These are phyloP conservation scores for Parauchenoglanis punctatus DNA, from an alignment of 2,797 vertebrate species.

Conservation along the genomic window DNA sequence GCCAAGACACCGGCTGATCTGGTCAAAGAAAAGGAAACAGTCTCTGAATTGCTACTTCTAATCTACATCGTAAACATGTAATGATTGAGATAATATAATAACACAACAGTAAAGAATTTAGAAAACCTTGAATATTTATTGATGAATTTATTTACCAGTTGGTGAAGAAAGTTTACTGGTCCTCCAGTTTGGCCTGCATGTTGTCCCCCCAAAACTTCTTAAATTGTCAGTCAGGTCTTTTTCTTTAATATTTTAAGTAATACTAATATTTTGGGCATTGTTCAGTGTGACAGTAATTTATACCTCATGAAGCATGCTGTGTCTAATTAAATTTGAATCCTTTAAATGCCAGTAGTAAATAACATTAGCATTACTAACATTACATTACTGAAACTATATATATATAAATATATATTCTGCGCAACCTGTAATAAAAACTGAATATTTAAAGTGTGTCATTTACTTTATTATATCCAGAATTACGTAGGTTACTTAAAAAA, in stretches of 20 bases:
- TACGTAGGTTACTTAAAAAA: too few species aligned
- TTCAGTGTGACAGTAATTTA: conserved; percentile 1
- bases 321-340: conserved; percentile 19
- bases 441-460: neutral
- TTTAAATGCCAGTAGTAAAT: conserved; percentile 20
- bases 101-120: neutral
- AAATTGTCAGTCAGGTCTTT: neutral
- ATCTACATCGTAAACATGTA: too few species aligned
- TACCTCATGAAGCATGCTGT: conserved; percentile 28
- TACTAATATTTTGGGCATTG: neutral
- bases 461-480: neutral
- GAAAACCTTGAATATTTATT: neutral
- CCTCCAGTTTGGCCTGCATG: neutral
- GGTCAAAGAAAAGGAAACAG: neutral
- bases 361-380: neutral
- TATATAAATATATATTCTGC: conserved; percentile 36
- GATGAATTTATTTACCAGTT: neutral
- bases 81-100: neutral
- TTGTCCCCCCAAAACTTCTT: too few species aligned
- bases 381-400: neutral
- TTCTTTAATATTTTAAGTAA: neutral
- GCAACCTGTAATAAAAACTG: conserved; percentile 32
- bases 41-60: neutral
- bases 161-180: neutral
- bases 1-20: neutral